Percentiles rank a stretch among this genome's conserved stretches.
These are phyloP conservation scores for Turdus rufiventris DNA, from an alignment of 2,113 vertebrate species.

Conservation along the genomic window DNA sequence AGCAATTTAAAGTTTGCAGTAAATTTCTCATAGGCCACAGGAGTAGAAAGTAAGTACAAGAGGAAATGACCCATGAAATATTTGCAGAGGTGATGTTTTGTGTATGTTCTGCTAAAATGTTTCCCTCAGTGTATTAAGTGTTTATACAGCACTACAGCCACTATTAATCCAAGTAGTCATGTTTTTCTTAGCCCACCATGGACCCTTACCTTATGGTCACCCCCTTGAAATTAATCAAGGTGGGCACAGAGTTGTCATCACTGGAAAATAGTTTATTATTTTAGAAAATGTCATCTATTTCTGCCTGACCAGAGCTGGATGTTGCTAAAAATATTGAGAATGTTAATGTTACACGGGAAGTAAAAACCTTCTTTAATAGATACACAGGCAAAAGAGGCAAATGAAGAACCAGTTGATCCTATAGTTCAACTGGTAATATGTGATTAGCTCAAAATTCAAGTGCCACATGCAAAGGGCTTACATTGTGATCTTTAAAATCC, in stretches of 20 bases:
- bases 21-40: not conserved
- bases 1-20: not conserved
- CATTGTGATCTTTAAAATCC: not conserved
- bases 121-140: conserved; percentile 33
- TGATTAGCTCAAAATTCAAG: not conserved
- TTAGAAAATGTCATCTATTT: not conserved
- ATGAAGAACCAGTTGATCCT: not conserved
- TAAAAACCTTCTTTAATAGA: not conserved
- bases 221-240: not conserved
- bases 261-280: not conserved
- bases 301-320: not conserved
- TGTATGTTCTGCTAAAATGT: conserved; percentile 26
- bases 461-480: not conserved
- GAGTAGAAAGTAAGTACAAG: conserved; percentile 8
- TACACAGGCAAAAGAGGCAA: not conserved
- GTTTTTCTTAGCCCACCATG: not conserved
- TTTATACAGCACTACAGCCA: conserved; percentile 1
- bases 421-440: not conserved
- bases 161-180: conserved; percentile 14
- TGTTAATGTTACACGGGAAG: not conserved
- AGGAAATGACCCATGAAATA: conserved; percentile 20
- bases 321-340: not conserved
- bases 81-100: conserved; percentile 30
- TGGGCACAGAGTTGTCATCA: not conserved
- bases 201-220: not conserved